A percentile compares a stretch with the other conserved stretches of the same genome.
phyloP scores from a whole-genome alignment of 2,113 vertebrate species.

The Brachypodius melanocephalos region DNA sequence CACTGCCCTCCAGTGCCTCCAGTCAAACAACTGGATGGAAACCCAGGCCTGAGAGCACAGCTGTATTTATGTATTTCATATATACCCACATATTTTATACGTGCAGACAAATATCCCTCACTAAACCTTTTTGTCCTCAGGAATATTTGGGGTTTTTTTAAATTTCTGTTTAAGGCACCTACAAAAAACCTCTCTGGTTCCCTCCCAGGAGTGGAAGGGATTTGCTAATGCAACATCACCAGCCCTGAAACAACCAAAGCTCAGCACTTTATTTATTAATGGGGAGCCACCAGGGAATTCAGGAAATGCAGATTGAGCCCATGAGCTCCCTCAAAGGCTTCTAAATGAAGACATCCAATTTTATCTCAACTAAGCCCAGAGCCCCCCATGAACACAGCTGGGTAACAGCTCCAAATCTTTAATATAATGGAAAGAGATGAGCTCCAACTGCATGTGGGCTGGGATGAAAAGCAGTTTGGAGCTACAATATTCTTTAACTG shows the following conservation, averaged over 20 bases:
- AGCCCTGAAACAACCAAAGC: neutral
- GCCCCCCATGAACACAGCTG: rapidly evolving
- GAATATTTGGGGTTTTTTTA: neutral
- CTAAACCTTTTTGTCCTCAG: neutral
- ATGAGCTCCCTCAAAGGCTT: neutral
- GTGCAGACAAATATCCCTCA: neutral
- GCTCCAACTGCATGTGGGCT: rapidly evolving
- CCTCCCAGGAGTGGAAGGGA: neutral
- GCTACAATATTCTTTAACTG: neutral
- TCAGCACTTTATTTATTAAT: neutral
- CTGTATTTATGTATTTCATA: neutral
- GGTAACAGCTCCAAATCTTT: neutral
- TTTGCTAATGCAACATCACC: neutral
- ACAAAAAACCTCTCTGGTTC: neutral
- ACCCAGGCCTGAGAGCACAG: rapidly evolving
- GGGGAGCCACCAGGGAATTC: neutral
- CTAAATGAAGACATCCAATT: neutral
- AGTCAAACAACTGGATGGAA: rapidly evolving
- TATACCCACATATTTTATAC: rapidly evolving
- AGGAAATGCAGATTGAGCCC: neutral
- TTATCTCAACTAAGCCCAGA: neutral
- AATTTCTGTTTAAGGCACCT: neutral
- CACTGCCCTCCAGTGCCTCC: neutral
- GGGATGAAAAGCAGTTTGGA: neutral
- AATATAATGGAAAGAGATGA: rapidly evolving